Evolutionary conservation across 2,113 vertebrate species (phyloP).

Genomic region (Dendrocopos noguchii): DNA sequence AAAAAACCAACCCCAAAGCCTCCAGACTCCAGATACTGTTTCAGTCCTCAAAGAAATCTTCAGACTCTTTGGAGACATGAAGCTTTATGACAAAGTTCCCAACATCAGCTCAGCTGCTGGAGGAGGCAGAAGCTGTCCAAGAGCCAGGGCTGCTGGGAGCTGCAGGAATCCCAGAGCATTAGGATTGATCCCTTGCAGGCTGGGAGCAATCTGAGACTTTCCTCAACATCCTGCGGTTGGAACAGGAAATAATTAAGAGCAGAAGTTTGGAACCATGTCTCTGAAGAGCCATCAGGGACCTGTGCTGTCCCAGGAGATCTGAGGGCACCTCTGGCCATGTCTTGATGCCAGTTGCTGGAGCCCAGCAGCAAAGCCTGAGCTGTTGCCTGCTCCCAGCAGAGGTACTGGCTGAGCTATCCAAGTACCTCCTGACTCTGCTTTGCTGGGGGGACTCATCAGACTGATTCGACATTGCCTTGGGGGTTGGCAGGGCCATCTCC

Average conservation of each 20-base stretch:
- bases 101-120: background rate
- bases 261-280: fast-evolving
- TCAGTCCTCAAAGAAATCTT: background rate
- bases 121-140: background rate
- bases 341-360: background rate
- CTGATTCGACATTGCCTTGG: background rate
- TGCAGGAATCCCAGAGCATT: background rate
- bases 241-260: background rate
- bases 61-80: background rate
- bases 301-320: background rate
- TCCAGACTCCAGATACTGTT: background rate
- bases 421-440: background rate
- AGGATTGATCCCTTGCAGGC: background rate
- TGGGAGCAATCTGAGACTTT: background rate
- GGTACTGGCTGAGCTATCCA: background rate
- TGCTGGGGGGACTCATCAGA: background rate
- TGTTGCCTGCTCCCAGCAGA: background rate
- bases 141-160: background rate
- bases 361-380: background rate
- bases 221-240: background rate
- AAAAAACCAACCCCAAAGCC: background rate
- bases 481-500: background rate
- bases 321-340: background rate
- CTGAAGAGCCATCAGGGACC: background rate
- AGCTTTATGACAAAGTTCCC: background rate